Evolutionary conservation across 2,888 invertebrate species (phyloP).

Genomic region (Palloptera scutellata): DNA sequence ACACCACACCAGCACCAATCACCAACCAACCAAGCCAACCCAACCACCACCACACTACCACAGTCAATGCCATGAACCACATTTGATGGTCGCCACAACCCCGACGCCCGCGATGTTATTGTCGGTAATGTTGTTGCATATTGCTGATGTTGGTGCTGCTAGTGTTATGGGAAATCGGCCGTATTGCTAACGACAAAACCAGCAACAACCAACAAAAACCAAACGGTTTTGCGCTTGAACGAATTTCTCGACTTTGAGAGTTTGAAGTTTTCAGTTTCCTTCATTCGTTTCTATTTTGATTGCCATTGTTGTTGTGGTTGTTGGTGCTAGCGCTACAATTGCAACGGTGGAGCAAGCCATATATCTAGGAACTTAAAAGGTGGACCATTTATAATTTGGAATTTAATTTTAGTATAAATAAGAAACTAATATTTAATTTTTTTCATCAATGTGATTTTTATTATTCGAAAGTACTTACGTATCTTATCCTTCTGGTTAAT

Average conservation of each 20-base stretch:
- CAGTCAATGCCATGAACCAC: constrained; percentile 44
- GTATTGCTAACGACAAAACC: constrained; percentile 16
- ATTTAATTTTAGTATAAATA: too few relatives aligned
- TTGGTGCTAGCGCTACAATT: neutral
- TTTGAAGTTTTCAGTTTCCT: constrained; percentile 32
- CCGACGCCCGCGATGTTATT: too few relatives aligned
- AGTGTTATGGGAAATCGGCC: neutral
- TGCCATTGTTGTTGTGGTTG: constrained; percentile 13
- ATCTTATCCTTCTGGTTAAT: too few relatives aligned
- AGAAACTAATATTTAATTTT: too few relatives aligned
- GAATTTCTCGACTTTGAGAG: constrained; percentile 54
- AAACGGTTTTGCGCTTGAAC: constrained; percentile 51
- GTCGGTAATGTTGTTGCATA: too few relatives aligned
- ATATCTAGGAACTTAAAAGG: too few relatives aligned
- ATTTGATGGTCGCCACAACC: constrained; percentile 26
- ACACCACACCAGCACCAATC: too few relatives aligned
- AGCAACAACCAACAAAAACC: constrained; percentile 14
- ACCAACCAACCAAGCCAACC: neutral
- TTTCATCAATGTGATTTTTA: too few relatives aligned
- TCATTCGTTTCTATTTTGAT: constrained; percentile 31
- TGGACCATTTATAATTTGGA: too few relatives aligned
- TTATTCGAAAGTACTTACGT: too few relatives aligned
- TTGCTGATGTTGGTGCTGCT: neutral
- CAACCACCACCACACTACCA: constrained; percentile 26
- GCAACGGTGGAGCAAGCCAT: too few relatives aligned